Percentiles rank a stretch among this genome's conserved stretches.
These are phyloP conservation scores for Rhodinocichla rosea DNA, from an alignment of 2,113 vertebrate species.

Conservation along the genomic window DNA sequence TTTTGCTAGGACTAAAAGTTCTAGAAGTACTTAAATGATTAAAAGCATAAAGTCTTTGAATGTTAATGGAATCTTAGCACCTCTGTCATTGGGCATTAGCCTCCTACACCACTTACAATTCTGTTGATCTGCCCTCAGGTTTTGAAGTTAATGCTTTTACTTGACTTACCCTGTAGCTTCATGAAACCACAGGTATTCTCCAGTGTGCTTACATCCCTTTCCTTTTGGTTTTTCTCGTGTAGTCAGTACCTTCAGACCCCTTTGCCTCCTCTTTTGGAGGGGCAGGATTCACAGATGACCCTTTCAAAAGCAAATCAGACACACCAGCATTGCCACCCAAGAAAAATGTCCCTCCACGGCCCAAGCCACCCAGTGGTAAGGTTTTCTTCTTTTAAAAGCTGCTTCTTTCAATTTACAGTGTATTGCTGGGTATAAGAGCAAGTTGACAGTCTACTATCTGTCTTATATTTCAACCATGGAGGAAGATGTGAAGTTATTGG, in stretches of 20 bases:
- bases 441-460: neutral
- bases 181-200: neutral
- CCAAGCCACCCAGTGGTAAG: constrained; percentile 94
- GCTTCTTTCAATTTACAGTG: neutral
- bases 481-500: neutral
- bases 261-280: constrained; percentile 72
- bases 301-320: constrained; percentile 90
- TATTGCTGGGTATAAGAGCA: neutral
- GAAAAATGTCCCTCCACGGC: constrained; percentile 89
- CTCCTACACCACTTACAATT: neutral
- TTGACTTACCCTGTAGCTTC: neutral
- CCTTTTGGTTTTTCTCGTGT: constrained; percentile 1
- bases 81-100: neutral
- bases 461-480: neutral
- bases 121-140: neutral
- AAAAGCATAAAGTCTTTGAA: neutral
- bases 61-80: neutral
- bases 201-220: neutral
- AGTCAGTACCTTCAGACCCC: constrained; percentile 71
- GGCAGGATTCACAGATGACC: constrained; percentile 86
- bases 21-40: neutral
- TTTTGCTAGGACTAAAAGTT: neutral
- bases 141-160: neutral
- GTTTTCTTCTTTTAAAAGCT: neutral
- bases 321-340: constrained; percentile 94